Evolutionary conservation across 2,797 vertebrate species (phyloP), one percentile per base, ranked within the genome.

Genomic region (Crypturellus tataupa): DNA sequence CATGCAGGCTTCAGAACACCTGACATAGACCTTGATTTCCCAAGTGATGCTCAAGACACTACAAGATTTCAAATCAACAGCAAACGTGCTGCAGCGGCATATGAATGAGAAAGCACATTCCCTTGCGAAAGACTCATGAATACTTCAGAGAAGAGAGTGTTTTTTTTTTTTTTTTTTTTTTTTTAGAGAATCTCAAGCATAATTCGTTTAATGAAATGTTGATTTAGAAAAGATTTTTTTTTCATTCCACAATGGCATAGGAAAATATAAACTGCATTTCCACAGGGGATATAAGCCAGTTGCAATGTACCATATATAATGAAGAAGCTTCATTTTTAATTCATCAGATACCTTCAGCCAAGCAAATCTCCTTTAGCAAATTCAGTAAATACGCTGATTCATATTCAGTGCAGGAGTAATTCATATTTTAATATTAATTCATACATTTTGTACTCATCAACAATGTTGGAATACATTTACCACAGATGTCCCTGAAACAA

Each of bases 11-110:
- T 95, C 92, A 93, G 35, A 58, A 85, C 49, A 64, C 95, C 58
- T 67, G 88, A 86, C 31, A 70, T 4, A 31, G 83, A 40, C 85
- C 83, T 93, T 95, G 92, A 97, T 97, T 96, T 97, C 97, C 95
- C 96, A 89, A 55, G 92, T 40, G 96, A 80, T 87, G 42, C 39
- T 63, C 20, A 71, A 85, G 90, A 87, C 29, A 42, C 42, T 29
- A 56, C 46, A 80, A 55, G 93, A 83, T 91, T 96, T 90, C 89
- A 90, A 84, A 96, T 92, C 91, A 96, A 86, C 78, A 86, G 53
- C 60, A 76, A 94, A 71, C 27, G 71, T 37, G 35, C 78, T 81
- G 55, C 81, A 85, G 44, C 8, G 55, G 93, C 63, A 83, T 95
- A 73, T 68, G 72, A 97, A 94, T 93, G 77, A 96, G 75, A 78